Evolutionary conservation across 2,888 invertebrate species (phyloP), one percentile per base, ranked within the genome.

Genomic region (Amitus sp.): DNA sequence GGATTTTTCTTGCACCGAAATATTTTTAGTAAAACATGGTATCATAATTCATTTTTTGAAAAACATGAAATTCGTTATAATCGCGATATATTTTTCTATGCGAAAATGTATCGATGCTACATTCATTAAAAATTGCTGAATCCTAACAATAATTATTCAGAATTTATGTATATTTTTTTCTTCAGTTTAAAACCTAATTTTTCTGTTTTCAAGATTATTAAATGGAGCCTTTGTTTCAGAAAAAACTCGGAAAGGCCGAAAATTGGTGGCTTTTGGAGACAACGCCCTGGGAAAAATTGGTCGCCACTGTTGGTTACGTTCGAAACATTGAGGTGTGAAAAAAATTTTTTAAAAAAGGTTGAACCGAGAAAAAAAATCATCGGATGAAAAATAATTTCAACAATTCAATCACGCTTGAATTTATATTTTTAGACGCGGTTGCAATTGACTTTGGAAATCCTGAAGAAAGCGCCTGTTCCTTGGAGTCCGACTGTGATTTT

Each of bases 401-500:
- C n/a, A 27, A 37, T 37, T 12, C 5, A 39, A 39, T 17, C 17
- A 7, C 13, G 17, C 33, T 3, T 3, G 12, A 39, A 39, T 39
- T 39, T 10, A 39, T 17, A 42, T 42, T 42, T 66, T 19, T 37
- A 83, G 79, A 74, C 71, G 59, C 77, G 75, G 49, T 59, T 82
- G 27, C 72, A 77, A 52, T 75, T 74, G 55, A 77, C 75, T 17
- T 62, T 82, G 27, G 71, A 74, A 10, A 71, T 79, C 10, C 61
- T 83, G 34, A 78, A 73, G 62, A 76, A 74, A 62, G 81, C 80
- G 12, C 76, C 79, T 10, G 81, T 83, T 2, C 83, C 84, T 1
- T 83, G 83, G 82, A 82, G 79, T 64, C 40, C 71, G n/a, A 74
- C 71, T 20, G 74, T 83, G 19, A 17, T 59, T 5, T 64, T 62